Percentiles rank a stretch among this genome's conserved stretches.
Conservation (phyloP, 2,113 vertebrate species). For the Typhlomys cinereus region DNA sequence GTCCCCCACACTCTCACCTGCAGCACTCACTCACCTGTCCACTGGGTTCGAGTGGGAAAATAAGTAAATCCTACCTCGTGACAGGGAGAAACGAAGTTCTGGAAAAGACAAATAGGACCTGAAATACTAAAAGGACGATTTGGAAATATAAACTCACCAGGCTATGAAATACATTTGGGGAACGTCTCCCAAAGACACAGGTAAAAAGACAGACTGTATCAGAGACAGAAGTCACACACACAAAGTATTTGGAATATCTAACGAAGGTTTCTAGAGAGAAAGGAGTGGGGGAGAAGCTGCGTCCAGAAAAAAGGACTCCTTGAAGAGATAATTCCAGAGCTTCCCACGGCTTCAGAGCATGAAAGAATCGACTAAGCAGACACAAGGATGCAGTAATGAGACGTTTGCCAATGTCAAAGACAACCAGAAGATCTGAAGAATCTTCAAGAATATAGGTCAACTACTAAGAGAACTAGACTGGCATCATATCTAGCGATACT, state of each 20-base stretch:
- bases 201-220: neutral
- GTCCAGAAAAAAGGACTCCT: neutral
- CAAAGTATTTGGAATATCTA: neutral
- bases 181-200: neutral
- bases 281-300: neutral
- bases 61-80: neutral
- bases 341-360: neutral
- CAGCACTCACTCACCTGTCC: neutral
- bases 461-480: neutral
- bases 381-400: neutral
- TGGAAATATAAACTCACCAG: neutral
- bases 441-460: neutral
- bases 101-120: neutral
- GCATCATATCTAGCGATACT: neutral
- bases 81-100: neutral
- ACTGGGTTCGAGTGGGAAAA: neutral
- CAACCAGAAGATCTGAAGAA: neutral
- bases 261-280: neutral
- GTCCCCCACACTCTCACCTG: neutral
- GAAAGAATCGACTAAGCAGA: neutral
- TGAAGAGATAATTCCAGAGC: neutral
- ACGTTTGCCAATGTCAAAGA: neutral
- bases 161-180: neutral
- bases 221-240: neutral
- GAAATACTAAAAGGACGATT: neutral